A percentile compares a stretch with the other conserved stretches of the same genome.
Evolutionary conservation across 2,888 invertebrate species (phyloP).

Genomic region (Cryptops parisi): DNA sequence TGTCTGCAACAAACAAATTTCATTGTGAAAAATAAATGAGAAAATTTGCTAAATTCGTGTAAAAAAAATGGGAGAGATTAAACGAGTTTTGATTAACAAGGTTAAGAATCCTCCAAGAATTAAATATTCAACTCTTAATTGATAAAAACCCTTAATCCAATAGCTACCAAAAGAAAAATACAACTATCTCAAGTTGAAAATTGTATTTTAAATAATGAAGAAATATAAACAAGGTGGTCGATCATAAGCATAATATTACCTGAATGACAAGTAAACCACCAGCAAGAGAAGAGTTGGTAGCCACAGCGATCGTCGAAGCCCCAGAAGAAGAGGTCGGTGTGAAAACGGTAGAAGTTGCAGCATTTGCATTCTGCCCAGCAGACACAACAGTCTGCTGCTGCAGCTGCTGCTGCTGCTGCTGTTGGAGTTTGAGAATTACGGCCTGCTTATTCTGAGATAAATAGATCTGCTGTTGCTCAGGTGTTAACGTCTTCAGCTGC

Average conservation of each 20-base stretch:
- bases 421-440: constrained; percentile 22
- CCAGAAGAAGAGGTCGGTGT: constrained; percentile 13
- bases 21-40: no score
- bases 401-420: constrained; percentile 19
- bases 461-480: constrained; percentile 28
- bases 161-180: no score
- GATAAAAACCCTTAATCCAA: no score
- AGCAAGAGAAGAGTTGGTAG: constrained; percentile 25
- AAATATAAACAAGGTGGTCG: no score
- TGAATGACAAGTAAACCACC: constrained; percentile 8
- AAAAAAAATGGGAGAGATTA: no score
- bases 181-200: no score
- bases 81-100: not conserved
- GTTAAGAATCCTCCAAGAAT: no score
- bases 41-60: no score
- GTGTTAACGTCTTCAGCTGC: constrained; percentile 25
- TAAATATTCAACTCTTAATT: no score
- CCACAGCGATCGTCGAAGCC: constrained; percentile 26
- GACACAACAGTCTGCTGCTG: constrained; percentile 12
- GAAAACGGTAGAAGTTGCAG: not conserved
- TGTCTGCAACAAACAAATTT: constrained; percentile 3
- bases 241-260: not conserved
- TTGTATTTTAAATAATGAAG: no score
- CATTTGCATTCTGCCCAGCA: no score
- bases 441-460: constrained; percentile 22